Percentiles rank a stretch among this genome's conserved stretches.
phyloP scores from a whole-genome alignment of 2,113 vertebrate genomes.

The Erinaceus europaeus region DNA sequence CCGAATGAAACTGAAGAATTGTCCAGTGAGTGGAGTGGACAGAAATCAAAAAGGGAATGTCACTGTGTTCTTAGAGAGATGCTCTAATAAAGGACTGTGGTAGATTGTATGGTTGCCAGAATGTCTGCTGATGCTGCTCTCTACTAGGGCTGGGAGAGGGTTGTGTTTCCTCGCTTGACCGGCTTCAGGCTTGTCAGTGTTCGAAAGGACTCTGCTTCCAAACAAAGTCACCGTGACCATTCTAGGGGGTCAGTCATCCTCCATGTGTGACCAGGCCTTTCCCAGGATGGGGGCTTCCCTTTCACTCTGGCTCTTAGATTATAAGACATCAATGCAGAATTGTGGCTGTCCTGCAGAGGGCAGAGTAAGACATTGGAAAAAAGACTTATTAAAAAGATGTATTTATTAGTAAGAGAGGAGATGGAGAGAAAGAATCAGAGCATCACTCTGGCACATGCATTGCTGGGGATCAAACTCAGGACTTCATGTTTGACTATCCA shows the following conservation, averaged over 20 bases:
- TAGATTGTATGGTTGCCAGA: neutral
- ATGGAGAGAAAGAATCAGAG: too few relatives aligned
- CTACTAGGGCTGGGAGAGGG: neutral
- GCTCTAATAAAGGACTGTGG: neutral
- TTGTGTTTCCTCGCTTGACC: too few relatives aligned
- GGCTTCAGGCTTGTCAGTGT: neutral
- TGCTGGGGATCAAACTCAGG: too few relatives aligned
- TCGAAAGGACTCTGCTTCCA: neutral
- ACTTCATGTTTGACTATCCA: too few relatives aligned
- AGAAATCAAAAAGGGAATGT: neutral
- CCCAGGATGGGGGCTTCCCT: neutral
- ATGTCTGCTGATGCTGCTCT: neutral
- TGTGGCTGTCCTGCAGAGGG: neutral
- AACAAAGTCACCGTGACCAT: neutral
- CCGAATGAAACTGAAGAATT: too few relatives aligned
- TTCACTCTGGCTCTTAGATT: neutral
- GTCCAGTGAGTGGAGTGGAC: neutral
- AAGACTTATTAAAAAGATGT: too few relatives aligned
- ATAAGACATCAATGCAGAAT: neutral
- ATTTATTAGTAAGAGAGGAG: too few relatives aligned
- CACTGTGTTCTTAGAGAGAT: neutral
- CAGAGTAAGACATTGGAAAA: too few relatives aligned
- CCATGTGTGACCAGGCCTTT: neutral
- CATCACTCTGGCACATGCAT: too few relatives aligned
- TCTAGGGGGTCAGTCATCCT: neutral